Conservation (phyloP, 2,888 invertebrate species). For the Tanypteryx hageni region DNA sequence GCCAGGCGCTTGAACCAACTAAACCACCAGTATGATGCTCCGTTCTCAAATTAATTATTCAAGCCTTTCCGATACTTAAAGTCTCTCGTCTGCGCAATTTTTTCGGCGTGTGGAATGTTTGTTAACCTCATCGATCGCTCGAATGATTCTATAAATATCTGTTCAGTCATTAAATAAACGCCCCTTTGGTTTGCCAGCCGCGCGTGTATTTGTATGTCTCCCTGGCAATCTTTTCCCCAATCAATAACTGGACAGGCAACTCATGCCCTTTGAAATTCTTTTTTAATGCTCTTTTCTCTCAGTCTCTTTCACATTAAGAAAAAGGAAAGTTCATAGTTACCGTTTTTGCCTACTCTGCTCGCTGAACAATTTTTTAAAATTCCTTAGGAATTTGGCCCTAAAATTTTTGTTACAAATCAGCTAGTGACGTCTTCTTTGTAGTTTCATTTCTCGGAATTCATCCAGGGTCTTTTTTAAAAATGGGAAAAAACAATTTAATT, state of each 20-base stretch:
- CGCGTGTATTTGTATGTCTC: slow-evolving; percentile 11
- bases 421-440: no score
- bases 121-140: not conserved
- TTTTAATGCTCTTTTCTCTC: not conserved
- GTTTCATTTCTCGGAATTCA: no score
- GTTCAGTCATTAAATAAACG: not conserved
- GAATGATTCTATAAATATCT: not conserved
- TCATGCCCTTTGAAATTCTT: not conserved
- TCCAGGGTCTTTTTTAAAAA: no score
- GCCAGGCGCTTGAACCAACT: no score
- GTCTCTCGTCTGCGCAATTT: no score
- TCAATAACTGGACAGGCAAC: not conserved
- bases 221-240: not conserved
- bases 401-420: no score
- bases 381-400: no score
- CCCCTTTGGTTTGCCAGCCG: not conserved
- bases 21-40: no score
- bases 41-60: no score
- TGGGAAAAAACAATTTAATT: no score
- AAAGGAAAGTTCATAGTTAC: not conserved
- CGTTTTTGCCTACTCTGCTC: not conserved
- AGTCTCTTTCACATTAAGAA: not conserved
- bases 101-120: no score
- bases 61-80: no score
- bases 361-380: not conserved